phyloP scores from a whole-genome alignment of 2,888 invertebrate species.

The Drosophila maculinotata region DNA sequence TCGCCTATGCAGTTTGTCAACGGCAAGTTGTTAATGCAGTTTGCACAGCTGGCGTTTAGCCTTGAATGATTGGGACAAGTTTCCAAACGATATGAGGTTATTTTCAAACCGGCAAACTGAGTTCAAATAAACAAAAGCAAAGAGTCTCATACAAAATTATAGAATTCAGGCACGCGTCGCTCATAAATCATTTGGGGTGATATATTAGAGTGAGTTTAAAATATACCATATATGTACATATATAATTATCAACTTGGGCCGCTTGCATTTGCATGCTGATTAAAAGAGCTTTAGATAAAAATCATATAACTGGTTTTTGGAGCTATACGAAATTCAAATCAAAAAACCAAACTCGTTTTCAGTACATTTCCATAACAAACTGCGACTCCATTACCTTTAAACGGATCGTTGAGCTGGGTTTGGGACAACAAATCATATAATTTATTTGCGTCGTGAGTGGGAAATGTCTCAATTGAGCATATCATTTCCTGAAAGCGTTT shows the following conservation, averaged over 20 bases:
- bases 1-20: conserved; percentile 44
- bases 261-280: conserved; percentile 63
- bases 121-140: conserved; percentile 11
- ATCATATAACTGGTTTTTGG: conserved; percentile 55
- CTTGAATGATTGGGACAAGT: conserved; percentile 37
- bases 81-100: conserved; percentile 5
- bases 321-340: conserved; percentile 34
- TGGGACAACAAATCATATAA: conserved; percentile 34
- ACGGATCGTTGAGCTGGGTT: conserved; percentile 21
- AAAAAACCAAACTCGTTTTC: conserved; percentile 41
- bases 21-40: conserved; percentile 40
- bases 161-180: conserved; percentile 39
- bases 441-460: conserved; percentile 14
- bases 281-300: conserved; percentile 38
- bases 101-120: conserved; percentile 5
- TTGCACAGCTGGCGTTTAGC: conserved; percentile 18
- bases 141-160: conserved; percentile 3
- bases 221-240: conserved; percentile 11
- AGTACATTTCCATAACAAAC: conserved; percentile 53
- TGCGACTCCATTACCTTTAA: conserved; percentile 30
- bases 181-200: conserved; percentile 37
- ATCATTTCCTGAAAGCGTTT: conserved; percentile 50
- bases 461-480: conserved; percentile 36
- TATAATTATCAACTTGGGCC: conserved; percentile 55
- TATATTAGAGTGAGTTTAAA: not conserved